Conservation (phyloP, 2,888 invertebrate genomes). For the Galerucella pusilla region DNA sequence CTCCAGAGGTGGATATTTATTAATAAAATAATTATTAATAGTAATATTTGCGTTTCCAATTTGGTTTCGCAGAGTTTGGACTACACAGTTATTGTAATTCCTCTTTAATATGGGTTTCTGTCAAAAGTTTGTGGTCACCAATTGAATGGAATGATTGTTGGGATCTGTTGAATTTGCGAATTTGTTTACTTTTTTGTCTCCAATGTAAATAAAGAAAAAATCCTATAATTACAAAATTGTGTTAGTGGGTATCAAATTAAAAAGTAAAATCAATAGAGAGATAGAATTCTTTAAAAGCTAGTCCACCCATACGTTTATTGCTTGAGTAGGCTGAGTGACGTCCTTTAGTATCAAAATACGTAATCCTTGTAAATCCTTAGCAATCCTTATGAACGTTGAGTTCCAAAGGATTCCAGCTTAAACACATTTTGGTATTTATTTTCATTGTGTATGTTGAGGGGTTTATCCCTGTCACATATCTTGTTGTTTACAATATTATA, state of each 20-base stretch:
- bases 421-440: constrained; percentile 54
- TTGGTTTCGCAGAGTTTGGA: no score
- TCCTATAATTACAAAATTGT: background rate
- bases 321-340: constrained; percentile 32
- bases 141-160: no score
- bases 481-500: constrained; percentile 9
- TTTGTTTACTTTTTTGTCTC: no score
- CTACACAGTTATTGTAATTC: no score
- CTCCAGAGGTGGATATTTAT: no score
- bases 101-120: no score
- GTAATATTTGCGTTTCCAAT: no score
- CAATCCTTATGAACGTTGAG: constrained; percentile 51
- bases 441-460: constrained; percentile 50
- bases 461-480: constrained; percentile 48
- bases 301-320: constrained; percentile 29
- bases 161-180: no score
- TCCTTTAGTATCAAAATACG: constrained; percentile 48
- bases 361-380: constrained; percentile 48
- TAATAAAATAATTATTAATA: no score
- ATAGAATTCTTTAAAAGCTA: background rate
- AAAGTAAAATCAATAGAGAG: background rate
- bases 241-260: background rate
- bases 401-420: constrained; percentile 53
- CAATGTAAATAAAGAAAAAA: no score
- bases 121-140: no score